Conservation (phyloP, 2,113 vertebrate genomes). For the Anoura caudifer region DNA sequence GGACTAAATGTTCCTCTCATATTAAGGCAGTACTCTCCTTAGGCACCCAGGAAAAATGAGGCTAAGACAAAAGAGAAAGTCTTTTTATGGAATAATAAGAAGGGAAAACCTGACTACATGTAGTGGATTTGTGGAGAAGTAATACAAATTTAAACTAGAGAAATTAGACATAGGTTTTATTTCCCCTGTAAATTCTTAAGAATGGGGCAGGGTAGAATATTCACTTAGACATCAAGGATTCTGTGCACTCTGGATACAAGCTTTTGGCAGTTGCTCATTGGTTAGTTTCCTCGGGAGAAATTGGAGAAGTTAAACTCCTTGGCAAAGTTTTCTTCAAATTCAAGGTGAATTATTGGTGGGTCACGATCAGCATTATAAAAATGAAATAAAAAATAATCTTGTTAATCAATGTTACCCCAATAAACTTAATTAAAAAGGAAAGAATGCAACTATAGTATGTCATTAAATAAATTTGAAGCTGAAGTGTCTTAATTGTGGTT, state of each 20-base stretch:
- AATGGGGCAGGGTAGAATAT: not conserved
- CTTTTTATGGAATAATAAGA: not conserved
- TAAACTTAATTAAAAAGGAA: not conserved
- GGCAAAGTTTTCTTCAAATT: not conserved
- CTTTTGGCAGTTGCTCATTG: not conserved
- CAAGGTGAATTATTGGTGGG: not conserved
- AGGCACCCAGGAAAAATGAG: not conserved
- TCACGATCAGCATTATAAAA: not conserved
- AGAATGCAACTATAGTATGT: not conserved
- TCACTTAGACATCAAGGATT: not conserved
- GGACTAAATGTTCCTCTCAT: not conserved
- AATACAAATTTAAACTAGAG: not conserved
- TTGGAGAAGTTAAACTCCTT: not conserved
- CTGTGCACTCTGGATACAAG: not conserved
- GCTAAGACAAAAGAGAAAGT: not conserved
- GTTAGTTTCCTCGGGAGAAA: not conserved
- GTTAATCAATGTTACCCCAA: not conserved
- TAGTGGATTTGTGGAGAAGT: not conserved
- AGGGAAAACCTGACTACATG: not conserved
- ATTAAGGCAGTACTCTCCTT: not conserved
- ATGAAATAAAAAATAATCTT: not conserved
- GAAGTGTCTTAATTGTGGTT: not conserved
- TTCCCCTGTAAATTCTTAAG: not conserved
- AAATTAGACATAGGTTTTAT: not conserved
- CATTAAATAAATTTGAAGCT: not conserved